Conservation (phyloP, 2,113 vertebrate genomes). For the Ascaphus truei region DNA sequence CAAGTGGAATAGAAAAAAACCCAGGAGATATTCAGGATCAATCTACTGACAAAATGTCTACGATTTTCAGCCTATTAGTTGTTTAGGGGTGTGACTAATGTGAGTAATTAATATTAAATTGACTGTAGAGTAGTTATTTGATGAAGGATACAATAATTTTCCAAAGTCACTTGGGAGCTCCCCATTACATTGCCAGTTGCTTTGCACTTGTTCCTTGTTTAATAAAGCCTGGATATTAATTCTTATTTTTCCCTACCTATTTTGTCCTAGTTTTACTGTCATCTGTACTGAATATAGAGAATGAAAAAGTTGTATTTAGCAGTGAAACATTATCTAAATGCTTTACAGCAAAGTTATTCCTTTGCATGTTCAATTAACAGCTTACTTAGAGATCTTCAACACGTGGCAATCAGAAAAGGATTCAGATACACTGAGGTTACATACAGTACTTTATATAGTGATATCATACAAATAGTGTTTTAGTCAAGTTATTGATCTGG, state of each 20-base stretch:
- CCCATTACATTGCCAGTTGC: not conserved
- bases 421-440: not conserved
- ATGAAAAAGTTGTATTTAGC: not conserved
- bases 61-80: conserved; percentile 6
- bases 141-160: conserved; percentile 5
- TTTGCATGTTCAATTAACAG: no score
- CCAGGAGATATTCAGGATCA: not conserved
- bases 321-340: not conserved
- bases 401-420: not conserved
- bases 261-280: not conserved
- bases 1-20: not conserved
- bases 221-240: not conserved
- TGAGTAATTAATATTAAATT: conserved; percentile 12
- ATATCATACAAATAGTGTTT: not conserved
- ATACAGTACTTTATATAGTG: not conserved
- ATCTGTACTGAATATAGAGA: not conserved
- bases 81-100: conserved; percentile 22
- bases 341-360: not conserved
- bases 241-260: not conserved
- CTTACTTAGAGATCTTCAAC: not conserved
- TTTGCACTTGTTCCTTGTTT: no score
- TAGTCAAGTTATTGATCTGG: no score
- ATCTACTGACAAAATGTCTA: conserved; percentile 1
- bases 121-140: not conserved
- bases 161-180: not conserved